Evolutionary conservation across 2,113 vertebrate genomes (phyloP).

Genomic region (Myiopsitta monachus): DNA sequence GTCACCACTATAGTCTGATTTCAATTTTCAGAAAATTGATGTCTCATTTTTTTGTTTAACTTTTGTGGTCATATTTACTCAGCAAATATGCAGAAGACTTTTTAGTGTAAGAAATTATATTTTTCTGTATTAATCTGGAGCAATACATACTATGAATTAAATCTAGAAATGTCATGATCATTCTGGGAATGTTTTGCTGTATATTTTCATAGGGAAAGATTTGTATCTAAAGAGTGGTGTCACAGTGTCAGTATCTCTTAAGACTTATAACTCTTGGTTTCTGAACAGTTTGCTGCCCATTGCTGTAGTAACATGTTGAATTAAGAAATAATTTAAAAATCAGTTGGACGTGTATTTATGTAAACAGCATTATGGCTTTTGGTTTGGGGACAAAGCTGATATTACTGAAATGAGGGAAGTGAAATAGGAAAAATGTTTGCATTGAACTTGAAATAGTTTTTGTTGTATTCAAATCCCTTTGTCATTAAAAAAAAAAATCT

Average conservation of each 20-base stretch:
- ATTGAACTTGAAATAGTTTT: background rate
- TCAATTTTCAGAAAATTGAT: background rate
- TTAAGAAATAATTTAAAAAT: background rate
- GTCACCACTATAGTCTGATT: background rate
- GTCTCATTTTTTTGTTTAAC: background rate
- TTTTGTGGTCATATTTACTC: background rate
- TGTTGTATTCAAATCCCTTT: background rate
- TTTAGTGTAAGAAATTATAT: background rate
- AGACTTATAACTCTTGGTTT: background rate
- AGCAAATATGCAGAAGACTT: background rate
- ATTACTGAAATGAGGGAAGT: background rate
- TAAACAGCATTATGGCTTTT: background rate
- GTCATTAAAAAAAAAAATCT: background rate
- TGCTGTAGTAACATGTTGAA: background rate
- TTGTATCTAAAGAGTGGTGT: background rate
- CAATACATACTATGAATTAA: background rate
- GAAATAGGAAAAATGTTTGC: background rate
- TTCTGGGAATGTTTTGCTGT: background rate
- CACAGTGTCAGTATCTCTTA: background rate
- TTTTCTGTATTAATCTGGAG: background rate
- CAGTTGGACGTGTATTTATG: fast-evolving
- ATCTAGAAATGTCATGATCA: background rate
- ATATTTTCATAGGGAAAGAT: background rate
- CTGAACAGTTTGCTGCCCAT: background rate
- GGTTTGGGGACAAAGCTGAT: background rate